Base-by-base conservation (phyloP, 2,888 invertebrate species). In the Synergus itoensis region DNA sequence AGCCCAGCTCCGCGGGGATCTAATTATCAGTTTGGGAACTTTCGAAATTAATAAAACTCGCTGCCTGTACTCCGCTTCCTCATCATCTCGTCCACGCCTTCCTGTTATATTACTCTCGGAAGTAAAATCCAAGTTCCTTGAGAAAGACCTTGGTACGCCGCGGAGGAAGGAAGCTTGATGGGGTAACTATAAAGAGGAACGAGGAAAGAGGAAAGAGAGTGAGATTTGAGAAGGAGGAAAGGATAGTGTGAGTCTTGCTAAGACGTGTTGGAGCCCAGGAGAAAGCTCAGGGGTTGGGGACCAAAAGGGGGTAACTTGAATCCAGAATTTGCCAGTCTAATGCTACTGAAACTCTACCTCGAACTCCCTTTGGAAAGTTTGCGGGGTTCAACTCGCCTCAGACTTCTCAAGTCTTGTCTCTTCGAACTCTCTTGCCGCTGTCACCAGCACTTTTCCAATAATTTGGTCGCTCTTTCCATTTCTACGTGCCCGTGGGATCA, bases 11-110 rank as follows among this genome's bases (percentile, higher is more conserved):
- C 57, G 77, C 78, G 60, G 84, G 88, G 89, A 89, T 91, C 90
- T 91, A 91, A 90, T 91, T 91, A 90, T 90, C 89, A 89, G 90
- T 89, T 89, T 84, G 85, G 84, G 86, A 90, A 91, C 87, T 90
- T 90, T 89, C 83, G 87, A 90, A 90, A 91, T 91, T 91, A 91
- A 91, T 91, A 90, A 91, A 91, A 90, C 88, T 90, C 86, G 82
- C 75, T 41, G 73, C 73, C 76, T 16, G 63, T 60, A 78, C 64
- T 76, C 75, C 79, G 45, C 18, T 53, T 48, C 18, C 73, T 53
- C 73, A 28, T 53, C 48, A 73, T 53, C 73, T 16, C 28, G 36
- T 53, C 73, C 48, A 48, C 73, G 73, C 48, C 73, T 73, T 73
- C 48, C 48, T 48, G 73, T 73, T 73, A 73, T 73, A 73, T 73